Base-by-base conservation (phyloP, 2,888 invertebrate species). In the Lasioglossum oenotherae region DNA sequence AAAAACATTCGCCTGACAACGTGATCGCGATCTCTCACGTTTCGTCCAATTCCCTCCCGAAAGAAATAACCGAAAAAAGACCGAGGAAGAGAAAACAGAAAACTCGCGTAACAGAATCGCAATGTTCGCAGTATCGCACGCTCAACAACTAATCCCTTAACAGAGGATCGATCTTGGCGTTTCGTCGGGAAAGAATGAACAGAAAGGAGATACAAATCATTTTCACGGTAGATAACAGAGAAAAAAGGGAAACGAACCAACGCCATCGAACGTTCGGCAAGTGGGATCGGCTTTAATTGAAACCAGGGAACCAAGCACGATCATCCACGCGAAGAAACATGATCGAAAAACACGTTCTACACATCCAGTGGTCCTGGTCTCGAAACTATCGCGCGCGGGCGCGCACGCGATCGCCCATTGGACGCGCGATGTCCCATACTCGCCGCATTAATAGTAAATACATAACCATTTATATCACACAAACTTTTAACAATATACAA, bases 401-500 rank as follows among this genome's bases (percentile, higher is more conserved):
- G 86, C 79, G 78, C 78, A 69, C 82, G 81, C 74, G 80, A 81
- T 80, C 83, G 80, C 76, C 79, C 81, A 69, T 74, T 69, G 81
- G 64, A 73, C 85, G 84, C 79, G 86, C 84, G 84, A 57, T 79
- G 82, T 72, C 84, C 86, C 82, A 82, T 38, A 31, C 84, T 49
- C 82, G 88, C 80, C 82, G 89, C 82, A 87, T 84, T 87, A 88
- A 91, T 91, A 89, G 91, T 91, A 91, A 94, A 94, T 94, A 94
- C 94, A 94, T 95, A 95, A 95, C 93, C 94, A 94, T 95, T 95
- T 94, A 94, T 95, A 95, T 95, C 95, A 95, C 95, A 95, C 95
- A 95, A 95, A 95, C 94, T 95, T 95, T 95, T 95, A 95, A 95
- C 95, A 95, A 95, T 95, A 95, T 95, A 95, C 95, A 95, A 95